Percentiles rank a stretch among this genome's conserved stretches.
Conservation (phyloP, 2,888 invertebrate species). For the Thumatha senex region DNA sequence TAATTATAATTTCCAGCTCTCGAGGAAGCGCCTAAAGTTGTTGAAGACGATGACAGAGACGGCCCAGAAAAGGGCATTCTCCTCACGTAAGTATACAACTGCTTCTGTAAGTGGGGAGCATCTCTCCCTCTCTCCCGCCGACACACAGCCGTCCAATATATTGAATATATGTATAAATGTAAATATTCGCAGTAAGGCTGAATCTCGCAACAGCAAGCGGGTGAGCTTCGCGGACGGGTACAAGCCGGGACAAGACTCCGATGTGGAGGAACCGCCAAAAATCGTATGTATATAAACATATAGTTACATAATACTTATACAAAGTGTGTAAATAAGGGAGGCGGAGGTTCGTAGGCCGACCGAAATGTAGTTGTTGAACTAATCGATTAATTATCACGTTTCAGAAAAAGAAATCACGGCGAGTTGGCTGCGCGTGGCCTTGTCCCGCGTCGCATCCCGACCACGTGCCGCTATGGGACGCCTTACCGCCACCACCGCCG, state of each 20-base stretch:
- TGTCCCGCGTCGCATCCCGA: slow-evolving; percentile 71
- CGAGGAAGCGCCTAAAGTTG: slow-evolving; percentile 54
- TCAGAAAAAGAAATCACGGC: slow-evolving; percentile 53
- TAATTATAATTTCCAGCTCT: slow-evolving; percentile 43
- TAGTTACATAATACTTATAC: not conserved
- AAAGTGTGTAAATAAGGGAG: too few relatives aligned
- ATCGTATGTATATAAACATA: slow-evolving; percentile 64
- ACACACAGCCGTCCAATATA: not conserved
- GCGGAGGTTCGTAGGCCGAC: too few relatives aligned
- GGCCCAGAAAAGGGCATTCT: slow-evolving; percentile 59
- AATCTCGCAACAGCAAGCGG: slow-evolving; percentile 52
- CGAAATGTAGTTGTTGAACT: too few relatives aligned
- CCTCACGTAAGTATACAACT: slow-evolving; percentile 56
- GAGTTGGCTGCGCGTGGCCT: slow-evolving; percentile 73
- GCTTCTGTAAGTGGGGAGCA: too few relatives aligned
- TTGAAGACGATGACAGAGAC: slow-evolving; percentile 48
- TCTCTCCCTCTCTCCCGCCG: too few relatives aligned
- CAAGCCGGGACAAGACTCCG: slow-evolving; percentile 78
- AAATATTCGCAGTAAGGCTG: slow-evolving; percentile 33
- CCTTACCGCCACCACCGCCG: slow-evolving; percentile 76
- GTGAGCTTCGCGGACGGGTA: slow-evolving; percentile 79
- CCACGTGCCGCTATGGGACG: slow-evolving; percentile 80
- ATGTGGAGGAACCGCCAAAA: slow-evolving; percentile 70
- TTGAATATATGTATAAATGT: not conserved
- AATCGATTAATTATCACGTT: not conserved